Evolutionary conservation across 2,113 vertebrate genomes (phyloP), one percentile per base, ranked within the genome.

Genomic region (Trogon melanurus): DNA sequence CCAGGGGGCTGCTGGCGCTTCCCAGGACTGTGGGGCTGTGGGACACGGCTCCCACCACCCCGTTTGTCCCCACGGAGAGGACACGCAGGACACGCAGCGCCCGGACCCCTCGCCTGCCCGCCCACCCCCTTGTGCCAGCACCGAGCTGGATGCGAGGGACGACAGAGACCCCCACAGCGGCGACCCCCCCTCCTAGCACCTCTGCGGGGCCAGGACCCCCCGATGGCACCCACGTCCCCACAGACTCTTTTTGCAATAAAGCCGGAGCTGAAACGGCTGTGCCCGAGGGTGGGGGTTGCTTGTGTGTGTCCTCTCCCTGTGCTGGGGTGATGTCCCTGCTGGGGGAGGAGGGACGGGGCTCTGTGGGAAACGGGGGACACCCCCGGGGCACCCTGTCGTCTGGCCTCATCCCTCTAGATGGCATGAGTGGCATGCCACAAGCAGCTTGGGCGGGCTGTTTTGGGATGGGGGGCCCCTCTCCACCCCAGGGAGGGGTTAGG

Each of bases 121-220:
- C 66, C 44, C 3, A 2, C 11, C n/a, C 11, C 44, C 10, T 9
- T 27, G 11, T 9, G 22, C 38, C 81, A 51, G 27, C 65, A 20
- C 65, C 65, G 9, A 6, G 58, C 73, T 19, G 0, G 5, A 17
- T 1, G 0, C 4, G 1, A 23, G 17, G 50, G 15, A 16, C 54
- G 17, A 12, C 36, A 5, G 34, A 47, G 65, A 21, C 65, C 6
- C 38, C 30, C 45, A 27, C 29, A 14, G 50, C 2, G 0, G 34
- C 27, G 54, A 7, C 36, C 27, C 12, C 1, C 82, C 19, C 26
- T 81, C 57, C 19, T 81, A 86, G 85, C 71, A 15, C 62, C 2
- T 3, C 48, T 13, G 20, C 2, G 10, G n/a, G 61, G 48, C 53
- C 8, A 4, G 48, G 61, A 19, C 32, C 36, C 36, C 36, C 36